phyloP scores from a whole-genome alignment of 2,888 invertebrate species.

The Cetonia aurata region DNA sequence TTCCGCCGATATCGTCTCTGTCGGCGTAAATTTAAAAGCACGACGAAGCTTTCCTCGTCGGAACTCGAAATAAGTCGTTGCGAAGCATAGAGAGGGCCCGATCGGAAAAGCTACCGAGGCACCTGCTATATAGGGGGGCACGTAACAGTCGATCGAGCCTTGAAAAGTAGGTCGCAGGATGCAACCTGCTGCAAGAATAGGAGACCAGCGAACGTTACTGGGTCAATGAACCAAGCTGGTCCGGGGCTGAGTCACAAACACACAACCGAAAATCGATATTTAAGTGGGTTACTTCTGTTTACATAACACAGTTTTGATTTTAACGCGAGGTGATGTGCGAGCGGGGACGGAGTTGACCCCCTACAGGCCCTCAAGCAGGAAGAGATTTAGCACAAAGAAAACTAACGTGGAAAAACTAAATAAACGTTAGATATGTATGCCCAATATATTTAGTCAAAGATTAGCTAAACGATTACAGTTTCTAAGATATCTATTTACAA shows the following conservation, averaged over 20 bases:
- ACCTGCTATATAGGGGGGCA: constrained; percentile 45
- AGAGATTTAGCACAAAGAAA: too few species aligned
- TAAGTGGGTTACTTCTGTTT: constrained; percentile 53
- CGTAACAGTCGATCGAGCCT: constrained; percentile 63
- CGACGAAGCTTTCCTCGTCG: too few species aligned
- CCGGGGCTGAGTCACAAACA: constrained; percentile 54
- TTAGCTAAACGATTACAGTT: too few species aligned
- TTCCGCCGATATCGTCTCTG: too few species aligned
- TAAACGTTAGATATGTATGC: too few species aligned
- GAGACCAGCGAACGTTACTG: constrained; percentile 50
- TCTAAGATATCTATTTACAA: too few species aligned
- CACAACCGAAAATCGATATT: constrained; percentile 51
- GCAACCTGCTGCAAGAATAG: constrained; percentile 55
- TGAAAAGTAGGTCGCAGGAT: constrained; percentile 64
- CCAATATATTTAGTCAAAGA: too few species aligned
- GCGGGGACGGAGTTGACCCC: neutral
- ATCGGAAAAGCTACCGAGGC: constrained; percentile 41
- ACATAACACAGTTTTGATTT: constrained; percentile 45
- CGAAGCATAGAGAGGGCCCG: constrained; percentile 1
- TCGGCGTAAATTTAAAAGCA: too few species aligned
- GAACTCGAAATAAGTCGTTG: constrained; percentile 7
- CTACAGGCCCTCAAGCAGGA: too few species aligned
- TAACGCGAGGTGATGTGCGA: constrained; percentile 7
- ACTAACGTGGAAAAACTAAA: too few species aligned
- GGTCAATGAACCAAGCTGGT: constrained; percentile 60